Percentiles rank a stretch among this genome's conserved stretches.
phyloP scores from a whole-genome alignment of 2,797 vertebrate genomes.

The Macropus fuliginosus region DNA sequence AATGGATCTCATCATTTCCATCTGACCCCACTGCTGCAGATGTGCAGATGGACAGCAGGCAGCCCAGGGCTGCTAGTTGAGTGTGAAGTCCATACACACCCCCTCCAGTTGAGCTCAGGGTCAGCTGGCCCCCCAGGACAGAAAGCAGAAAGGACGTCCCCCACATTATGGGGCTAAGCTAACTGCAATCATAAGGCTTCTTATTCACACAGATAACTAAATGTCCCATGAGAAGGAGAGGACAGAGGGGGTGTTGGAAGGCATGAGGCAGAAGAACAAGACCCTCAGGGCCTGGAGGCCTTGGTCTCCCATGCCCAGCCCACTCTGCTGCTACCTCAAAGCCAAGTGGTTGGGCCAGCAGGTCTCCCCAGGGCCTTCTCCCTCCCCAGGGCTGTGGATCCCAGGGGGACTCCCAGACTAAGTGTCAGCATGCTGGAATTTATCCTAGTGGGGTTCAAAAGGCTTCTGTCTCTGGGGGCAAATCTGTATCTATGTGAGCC shows the following conservation, averaged over 20 bases:
- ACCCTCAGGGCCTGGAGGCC: not conserved
- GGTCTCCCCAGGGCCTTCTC: too few species aligned
- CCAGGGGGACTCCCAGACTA: not conserved
- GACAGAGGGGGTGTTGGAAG: too few species aligned
- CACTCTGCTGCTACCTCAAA: too few species aligned
- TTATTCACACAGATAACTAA: not conserved
- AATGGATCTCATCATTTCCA: too few species aligned
- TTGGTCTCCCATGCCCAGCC: too few species aligned
- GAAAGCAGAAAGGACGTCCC: not conserved
- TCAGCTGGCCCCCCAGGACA: not conserved
- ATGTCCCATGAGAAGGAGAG: not conserved
- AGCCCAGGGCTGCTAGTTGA: too few species aligned
- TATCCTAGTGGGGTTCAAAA: not conserved
- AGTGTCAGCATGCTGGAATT: not conserved
- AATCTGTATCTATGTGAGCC: not conserved
- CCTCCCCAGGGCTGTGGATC: too few species aligned
- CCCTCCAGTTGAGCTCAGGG: too few species aligned
- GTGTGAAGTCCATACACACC: too few species aligned
- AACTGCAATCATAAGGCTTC: not conserved
- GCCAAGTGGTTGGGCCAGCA: too few species aligned
- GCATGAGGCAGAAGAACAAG: rapidly evolving
- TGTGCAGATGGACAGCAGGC: not conserved
- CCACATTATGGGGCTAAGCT: too few species aligned
- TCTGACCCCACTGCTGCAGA: too few species aligned
- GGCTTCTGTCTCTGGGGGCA: not conserved